These are phyloP conservation scores for Fragum fragum DNA, from an alignment of 2,888 invertebrate species.

Conservation along the genomic window DNA sequence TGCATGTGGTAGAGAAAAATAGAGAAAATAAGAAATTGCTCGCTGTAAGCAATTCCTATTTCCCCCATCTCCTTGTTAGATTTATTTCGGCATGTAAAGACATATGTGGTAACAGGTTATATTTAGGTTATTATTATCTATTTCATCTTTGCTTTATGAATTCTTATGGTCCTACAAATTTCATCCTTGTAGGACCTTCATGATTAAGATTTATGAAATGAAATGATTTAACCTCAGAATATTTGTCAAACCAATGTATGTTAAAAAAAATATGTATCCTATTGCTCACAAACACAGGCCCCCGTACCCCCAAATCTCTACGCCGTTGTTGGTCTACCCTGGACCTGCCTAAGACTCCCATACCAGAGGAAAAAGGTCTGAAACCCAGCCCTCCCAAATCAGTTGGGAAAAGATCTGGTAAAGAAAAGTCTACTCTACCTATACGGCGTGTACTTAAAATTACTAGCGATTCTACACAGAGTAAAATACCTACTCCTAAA, in stretches of 20 bases:
- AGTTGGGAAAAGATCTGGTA: conserved; percentile 54
- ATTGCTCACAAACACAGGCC: conserved; percentile 63
- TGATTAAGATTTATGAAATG: no score
- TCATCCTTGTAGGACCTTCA: no score
- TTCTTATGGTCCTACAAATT: no score
- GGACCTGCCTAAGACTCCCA: conserved; percentile 75
- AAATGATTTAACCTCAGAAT: not conserved
- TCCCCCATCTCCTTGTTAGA: no score
- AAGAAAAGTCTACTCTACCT: conserved; percentile 39
- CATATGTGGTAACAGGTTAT: no score
- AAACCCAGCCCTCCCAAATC: conserved; percentile 34
- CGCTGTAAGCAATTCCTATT: no score
- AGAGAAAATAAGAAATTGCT: no score
- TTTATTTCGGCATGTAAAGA: no score
- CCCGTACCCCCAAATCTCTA: conserved; percentile 69
- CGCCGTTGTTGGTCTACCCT: conserved; percentile 75
- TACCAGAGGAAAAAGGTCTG: conserved; percentile 68
- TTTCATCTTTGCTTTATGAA: no score
- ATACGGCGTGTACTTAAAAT: conserved; percentile 46
- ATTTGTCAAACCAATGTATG: not conserved
- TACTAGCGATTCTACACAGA: conserved; percentile 50
- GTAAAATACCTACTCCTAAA: conserved; percentile 69
- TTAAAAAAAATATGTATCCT: conserved; percentile 3
- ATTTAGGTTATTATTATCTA: no score
- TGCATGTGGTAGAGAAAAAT: no score